These are phyloP conservation scores for Nannoperca australis DNA, from an alignment of 2,797 vertebrate species.

Conservation along the genomic window DNA sequence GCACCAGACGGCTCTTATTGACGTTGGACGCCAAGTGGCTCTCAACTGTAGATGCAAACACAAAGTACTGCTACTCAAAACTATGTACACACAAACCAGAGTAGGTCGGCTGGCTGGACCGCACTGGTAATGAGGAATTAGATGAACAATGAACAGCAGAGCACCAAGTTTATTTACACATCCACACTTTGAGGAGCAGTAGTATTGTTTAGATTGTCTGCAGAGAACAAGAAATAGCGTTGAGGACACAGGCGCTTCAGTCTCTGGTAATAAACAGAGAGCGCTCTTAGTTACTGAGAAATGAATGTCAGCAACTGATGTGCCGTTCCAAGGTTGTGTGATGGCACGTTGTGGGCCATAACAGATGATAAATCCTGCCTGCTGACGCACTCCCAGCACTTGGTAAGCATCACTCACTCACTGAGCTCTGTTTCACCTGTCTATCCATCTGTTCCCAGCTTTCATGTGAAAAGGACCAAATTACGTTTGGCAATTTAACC, in stretches of 20 bases:
- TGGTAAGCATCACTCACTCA: constrained; percentile 77
- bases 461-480: constrained; percentile 69
- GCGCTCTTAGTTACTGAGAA: constrained; percentile 60
- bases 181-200: constrained; percentile 7
- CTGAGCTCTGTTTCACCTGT: constrained; percentile 64
- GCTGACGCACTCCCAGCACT: constrained; percentile 77
- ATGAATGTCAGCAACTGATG: constrained; percentile 58
- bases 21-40: constrained; percentile 97
- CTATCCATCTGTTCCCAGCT: constrained; percentile 71
- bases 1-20: constrained; percentile 94
- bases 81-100: constrained; percentile 18
- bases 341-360: constrained; percentile 52
- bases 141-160: background rate
- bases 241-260: constrained; percentile 28
- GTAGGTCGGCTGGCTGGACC: background rate
- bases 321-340: constrained; percentile 73
- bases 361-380: constrained; percentile 75
- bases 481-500: constrained; percentile 73
- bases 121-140: background rate
- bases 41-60: constrained; percentile 88
- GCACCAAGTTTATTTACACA: constrained; percentile 42
- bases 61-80: constrained; percentile 34
- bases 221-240: constrained; percentile 43
- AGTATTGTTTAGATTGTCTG: constrained; percentile 31
- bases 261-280: constrained; percentile 53